phyloP scores from a whole-genome alignment of 2,113 vertebrate species.

The Chlorodrepanis virens region DNA sequence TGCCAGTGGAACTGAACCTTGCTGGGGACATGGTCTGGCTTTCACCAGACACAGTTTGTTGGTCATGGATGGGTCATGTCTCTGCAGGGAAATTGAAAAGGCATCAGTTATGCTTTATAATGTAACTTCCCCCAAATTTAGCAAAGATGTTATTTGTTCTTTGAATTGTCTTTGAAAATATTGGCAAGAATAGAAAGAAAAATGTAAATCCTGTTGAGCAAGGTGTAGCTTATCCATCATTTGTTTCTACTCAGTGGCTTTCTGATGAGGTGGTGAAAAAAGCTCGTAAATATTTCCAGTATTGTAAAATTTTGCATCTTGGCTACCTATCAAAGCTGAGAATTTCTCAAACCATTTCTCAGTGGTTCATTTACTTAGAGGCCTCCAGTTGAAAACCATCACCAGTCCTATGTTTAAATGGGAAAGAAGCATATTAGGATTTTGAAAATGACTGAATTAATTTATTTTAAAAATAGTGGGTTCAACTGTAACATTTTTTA shows the following conservation, averaged over 20 bases:
- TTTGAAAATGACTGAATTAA: not conserved
- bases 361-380: not conserved
- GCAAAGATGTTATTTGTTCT: not conserved
- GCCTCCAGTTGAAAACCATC: not conserved
- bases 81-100: not conserved
- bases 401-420: not conserved
- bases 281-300: not conserved
- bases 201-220: not conserved
- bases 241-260: conserved; percentile 3
- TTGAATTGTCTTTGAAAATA: not conserved
- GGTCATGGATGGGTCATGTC: not conserved
- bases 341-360: not conserved
- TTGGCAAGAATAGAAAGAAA: not conserved
- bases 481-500: not conserved
- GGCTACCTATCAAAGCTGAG: not conserved
- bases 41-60: not conserved
- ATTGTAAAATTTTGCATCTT: not conserved
- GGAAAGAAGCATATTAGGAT: not conserved
- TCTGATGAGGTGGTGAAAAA: not conserved
- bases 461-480: not conserved
- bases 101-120: not conserved
- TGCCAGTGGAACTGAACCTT: conserved; percentile 91
- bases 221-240: not conserved
- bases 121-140: not conserved
- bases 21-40: not conserved